These are phyloP conservation scores for Epizoanthus fatuus DNA, from an alignment of 92 coral and sea anemone genomes.

Conservation along the genomic window DNA sequence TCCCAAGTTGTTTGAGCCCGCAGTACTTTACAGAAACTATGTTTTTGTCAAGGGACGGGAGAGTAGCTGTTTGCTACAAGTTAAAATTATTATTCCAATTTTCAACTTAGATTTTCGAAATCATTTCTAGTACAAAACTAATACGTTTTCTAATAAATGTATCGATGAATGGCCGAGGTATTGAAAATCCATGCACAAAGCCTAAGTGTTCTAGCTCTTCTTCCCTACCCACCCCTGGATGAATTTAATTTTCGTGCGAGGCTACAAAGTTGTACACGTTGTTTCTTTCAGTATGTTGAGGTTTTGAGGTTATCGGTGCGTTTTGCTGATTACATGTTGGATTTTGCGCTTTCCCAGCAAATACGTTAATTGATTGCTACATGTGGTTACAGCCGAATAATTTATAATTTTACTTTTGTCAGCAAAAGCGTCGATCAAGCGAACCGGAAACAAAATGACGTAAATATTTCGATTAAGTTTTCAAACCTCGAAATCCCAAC, in stretches of 20 bases:
- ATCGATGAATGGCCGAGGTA: not conserved
- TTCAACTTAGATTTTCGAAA: too few relatives aligned
- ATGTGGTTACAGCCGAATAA: not conserved
- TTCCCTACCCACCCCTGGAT: not conserved
- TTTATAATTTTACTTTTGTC: too few relatives aligned
- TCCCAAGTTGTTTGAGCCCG: too few relatives aligned
- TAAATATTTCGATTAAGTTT: not conserved
- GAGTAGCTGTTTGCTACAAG: too few relatives aligned
- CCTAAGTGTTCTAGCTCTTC: not conserved
- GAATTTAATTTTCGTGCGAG: not conserved
- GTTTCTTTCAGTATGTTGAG: slow-evolving; percentile 11
- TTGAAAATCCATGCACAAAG: not conserved
- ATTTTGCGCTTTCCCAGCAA: not conserved
- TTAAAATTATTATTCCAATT: too few relatives aligned
- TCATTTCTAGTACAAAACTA: not conserved
- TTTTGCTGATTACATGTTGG: not conserved
- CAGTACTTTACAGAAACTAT: too few relatives aligned
- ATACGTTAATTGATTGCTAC: not conserved
- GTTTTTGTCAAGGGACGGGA: too few relatives aligned
- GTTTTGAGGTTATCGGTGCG: not conserved
- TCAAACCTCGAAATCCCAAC: not conserved
- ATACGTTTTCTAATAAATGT: not conserved
- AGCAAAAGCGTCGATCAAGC: not conserved
- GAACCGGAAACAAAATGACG: slow-evolving; percentile 4
- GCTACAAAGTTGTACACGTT: slow-evolving; percentile 44